phyloP scores from a whole-genome alignment of 2,113 vertebrate species.

The Orycteropus afer region DNA sequence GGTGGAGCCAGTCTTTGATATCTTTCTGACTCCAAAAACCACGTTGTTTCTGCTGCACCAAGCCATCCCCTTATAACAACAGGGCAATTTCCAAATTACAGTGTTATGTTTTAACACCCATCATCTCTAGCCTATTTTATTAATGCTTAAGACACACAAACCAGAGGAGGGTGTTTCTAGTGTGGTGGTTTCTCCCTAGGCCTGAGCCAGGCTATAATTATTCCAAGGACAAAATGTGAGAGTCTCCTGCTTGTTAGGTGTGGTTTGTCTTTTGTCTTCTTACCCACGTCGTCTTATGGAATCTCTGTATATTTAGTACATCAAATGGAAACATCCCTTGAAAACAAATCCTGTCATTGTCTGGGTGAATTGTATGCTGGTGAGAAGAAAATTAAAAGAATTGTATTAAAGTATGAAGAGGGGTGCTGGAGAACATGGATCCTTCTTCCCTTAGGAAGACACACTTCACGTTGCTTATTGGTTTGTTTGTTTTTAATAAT shows the following conservation, averaged over 20 bases:
- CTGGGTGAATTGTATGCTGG: not conserved
- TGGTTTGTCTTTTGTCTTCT: not conserved
- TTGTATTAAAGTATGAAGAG: not conserved
- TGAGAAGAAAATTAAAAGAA: not conserved
- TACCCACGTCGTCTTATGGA: not conserved
- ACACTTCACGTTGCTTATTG: fast-evolving
- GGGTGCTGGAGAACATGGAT: not conserved
- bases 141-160: constrained; percentile 1
- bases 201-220: not conserved
- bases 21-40: not conserved
- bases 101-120: not conserved
- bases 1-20: not conserved
- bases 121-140: not conserved
- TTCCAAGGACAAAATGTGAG: not conserved
- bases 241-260: not conserved
- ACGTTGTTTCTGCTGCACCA: not conserved
- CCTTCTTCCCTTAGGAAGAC: not conserved
- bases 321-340: not conserved
- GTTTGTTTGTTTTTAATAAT: not conserved
- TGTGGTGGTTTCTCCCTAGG: not conserved
- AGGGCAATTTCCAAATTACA: not conserved
- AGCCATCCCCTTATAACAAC: not conserved
- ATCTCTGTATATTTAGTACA: not conserved
- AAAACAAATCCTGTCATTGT: not conserved
- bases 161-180: not conserved